phyloP scores from a whole-genome alignment of 1,140 invertebrate species.

The Nomia melanderi region DNA sequence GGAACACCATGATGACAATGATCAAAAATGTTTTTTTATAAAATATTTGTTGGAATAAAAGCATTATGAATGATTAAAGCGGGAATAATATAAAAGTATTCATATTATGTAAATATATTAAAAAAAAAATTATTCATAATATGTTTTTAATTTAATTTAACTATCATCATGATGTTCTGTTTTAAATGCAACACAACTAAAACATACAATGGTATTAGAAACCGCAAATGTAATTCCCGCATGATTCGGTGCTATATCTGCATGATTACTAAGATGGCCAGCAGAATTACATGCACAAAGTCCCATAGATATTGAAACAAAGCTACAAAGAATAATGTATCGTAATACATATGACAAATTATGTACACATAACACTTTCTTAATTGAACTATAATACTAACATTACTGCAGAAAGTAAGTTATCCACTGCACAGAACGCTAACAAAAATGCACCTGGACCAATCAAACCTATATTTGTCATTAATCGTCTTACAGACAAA shows the following conservation, averaged over 20 bases:
- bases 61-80: too few species aligned
- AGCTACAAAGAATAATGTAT: constrained; percentile 75
- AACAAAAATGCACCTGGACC: constrained; percentile 88
- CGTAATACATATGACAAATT: constrained; percentile 9
- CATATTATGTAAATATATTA: too few species aligned
- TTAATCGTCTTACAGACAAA: constrained; percentile 87
- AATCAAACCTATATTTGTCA: constrained; percentile 89
- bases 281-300: constrained; percentile 90
- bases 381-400: constrained; percentile 76
- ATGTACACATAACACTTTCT: background rate
- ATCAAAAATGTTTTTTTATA: too few species aligned
- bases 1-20: background rate
- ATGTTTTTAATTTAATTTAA: too few species aligned
- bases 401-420: constrained; percentile 87
- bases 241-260: constrained; percentile 90
- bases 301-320: constrained; percentile 90
- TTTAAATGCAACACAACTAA: background rate
- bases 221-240: constrained; percentile 91
- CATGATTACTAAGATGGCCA: constrained; percentile 90
- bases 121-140: too few species aligned
- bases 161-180: background rate
- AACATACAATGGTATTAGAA: constrained; percentile 88
- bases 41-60: too few species aligned
- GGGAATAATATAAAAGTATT: too few species aligned
- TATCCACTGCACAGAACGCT: constrained; percentile 88